Base-by-base conservation (phyloP, 2,113 vertebrate genomes). In the Rhynchopsitta pachyrhyncha region DNA sequence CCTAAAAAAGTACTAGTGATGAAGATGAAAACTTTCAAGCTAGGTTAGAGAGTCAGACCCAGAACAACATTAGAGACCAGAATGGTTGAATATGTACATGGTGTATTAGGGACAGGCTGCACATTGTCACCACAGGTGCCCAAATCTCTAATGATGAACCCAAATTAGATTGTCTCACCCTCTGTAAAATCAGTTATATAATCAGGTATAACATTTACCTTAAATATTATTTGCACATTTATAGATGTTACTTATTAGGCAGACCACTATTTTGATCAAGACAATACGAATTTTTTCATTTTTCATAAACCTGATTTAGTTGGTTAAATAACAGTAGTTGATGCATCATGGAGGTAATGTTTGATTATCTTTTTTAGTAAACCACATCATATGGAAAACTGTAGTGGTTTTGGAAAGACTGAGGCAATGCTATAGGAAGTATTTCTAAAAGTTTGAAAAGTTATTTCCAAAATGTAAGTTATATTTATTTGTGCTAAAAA, bases 21-120 rank as follows among this genome's bases (percentile, higher is more conserved):
- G 42, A 77, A 69, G 7, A 22, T 1, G 17, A 28, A 76, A 41
- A 31, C 23, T 29, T 44, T 50, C 27, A 9, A 0, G 0, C 17
- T 42, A 53, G 10, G 31, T 39, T 64, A 81, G 15, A 27, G 57
- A 68, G 28, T 13, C 35, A 74, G 29, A 19, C 35, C 39, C 29
- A 53, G 62, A 64, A 37, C 1, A 0, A 29, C 0, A 2, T 70
- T 23, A 63, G 33, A 79, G 73, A 67, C 8, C 12, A 37, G 33
- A 83, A 15, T 20, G 13, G 4, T 25, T 82, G 57, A 52, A 39
- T 41, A 57, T 0, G 0, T 4, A 33, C 1, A 2, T 12, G 19
- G 12, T 31, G 3, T 24, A 29, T 52, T n/a, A 64, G 3, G 42
- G 20, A 52, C 17, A 86, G 19, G 27, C 3, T 50, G 8, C 25